Evolutionary conservation across 2,113 vertebrate species (phyloP), one percentile per base, ranked within the genome.

Genomic region (Edolisoma coerulescens): DNA sequence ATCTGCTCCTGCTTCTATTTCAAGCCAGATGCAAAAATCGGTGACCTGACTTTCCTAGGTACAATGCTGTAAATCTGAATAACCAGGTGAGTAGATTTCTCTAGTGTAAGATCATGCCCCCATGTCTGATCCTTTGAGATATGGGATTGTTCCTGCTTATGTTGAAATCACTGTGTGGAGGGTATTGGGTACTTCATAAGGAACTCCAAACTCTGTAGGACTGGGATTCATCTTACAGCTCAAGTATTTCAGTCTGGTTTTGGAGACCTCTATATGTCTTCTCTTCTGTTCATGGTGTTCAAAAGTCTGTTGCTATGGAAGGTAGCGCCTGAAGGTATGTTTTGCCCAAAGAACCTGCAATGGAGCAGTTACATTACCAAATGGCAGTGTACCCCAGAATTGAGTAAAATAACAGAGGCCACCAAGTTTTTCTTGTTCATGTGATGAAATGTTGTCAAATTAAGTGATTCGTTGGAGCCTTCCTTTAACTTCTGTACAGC

Each of bases 401-500:
- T 85, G 64, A 95, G 64, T 88, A 89, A 96, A 87, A 50, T 87
- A 89, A 87, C 15, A 13, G 96, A 97, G 89, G 95, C 90, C 96
- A 93, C 92, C 81, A 42, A 82, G 87, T 88, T 95, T 96, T 93
- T 80, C 87, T 96, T 91, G 87, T 97, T 96, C 84, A 82, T 96
- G 97, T 94, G 85, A 96, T 94, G 82, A 95, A 88, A 94, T 90
- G 83, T 95, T 94, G 95, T 97, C 90, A 84, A 84, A 94, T 87
- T 35, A 96, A 95, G 90, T 97, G 91, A 90, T 96, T 93, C 61
- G 79, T 95, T 93, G 93, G 92, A 96, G 89, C 91, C 86, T 96
- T 96, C 96, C 96, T 95, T 97, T 96, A 94, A 87, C 94, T 96
- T 97, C 93, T 94, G 92, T 91, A 84, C 69, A 80, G 75, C 93